These are phyloP conservation scores for Spinus pinus DNA, from an alignment of 2,797 vertebrate genomes.

Conservation along the genomic window DNA sequence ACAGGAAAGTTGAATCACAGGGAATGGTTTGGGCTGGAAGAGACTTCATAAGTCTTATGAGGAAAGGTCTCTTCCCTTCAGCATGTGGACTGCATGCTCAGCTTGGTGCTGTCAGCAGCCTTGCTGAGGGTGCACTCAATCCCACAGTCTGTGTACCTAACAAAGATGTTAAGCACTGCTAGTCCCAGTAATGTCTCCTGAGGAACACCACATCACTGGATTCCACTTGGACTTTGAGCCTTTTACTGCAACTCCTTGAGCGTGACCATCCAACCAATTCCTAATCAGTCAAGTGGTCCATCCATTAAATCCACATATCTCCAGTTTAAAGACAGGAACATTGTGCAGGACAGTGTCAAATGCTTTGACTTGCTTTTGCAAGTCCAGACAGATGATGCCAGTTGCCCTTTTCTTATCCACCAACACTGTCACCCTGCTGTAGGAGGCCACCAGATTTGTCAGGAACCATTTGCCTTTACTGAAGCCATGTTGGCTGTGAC, in stretches of 20 bases:
- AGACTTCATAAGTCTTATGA: neutral
- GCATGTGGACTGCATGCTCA: rapidly evolving
- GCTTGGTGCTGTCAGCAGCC: neutral
- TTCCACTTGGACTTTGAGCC: neutral
- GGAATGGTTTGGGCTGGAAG: neutral
- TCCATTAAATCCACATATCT: no score
- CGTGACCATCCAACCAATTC: rapidly evolving
- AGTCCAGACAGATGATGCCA: rapidly evolving
- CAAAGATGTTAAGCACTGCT: neutral
- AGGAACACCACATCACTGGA: neutral
- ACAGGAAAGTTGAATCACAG: neutral
- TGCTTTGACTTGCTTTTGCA: no score
- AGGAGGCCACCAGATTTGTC: neutral
- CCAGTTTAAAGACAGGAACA: neutral
- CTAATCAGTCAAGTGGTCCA: neutral
- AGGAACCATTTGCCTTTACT: neutral
- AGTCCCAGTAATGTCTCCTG: neutral
- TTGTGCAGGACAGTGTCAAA: neutral
- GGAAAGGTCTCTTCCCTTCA: neutral
- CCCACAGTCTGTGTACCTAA: neutral
- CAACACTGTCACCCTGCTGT: no score
- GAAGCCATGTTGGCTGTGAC: neutral
- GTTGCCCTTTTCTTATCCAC: neutral
- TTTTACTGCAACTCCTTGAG: neutral
- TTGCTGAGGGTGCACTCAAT: neutral